phyloP scores from a whole-genome alignment of 2,888 invertebrate species.

The Andrena fulva region DNA sequence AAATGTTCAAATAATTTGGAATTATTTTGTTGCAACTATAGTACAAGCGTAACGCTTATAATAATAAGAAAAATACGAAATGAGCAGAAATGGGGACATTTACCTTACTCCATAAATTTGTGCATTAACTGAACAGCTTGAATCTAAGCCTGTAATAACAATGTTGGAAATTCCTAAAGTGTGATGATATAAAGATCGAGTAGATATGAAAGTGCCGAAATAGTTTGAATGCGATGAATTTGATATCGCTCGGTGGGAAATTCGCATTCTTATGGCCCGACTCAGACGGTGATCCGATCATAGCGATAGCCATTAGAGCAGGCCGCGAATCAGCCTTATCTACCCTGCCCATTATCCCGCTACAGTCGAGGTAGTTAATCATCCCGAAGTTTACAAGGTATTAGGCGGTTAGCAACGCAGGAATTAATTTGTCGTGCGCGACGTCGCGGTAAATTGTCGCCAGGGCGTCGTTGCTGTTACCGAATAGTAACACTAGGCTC shows the following conservation, averaged over 20 bases:
- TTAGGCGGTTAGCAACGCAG: conserved; percentile 78
- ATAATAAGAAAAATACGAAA: too few species aligned
- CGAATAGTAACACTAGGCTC: conserved; percentile 57
- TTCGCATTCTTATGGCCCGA: background rate
- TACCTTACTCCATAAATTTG: too few species aligned
- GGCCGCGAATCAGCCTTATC: conserved; percentile 70
- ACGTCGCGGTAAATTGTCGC: conserved; percentile 82
- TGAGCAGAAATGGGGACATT: too few species aligned
- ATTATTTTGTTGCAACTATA: too few species aligned
- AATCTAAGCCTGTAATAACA: too few species aligned
- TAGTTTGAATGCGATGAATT: background rate
- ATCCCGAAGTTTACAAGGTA: conserved; percentile 80
- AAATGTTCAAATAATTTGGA: too few species aligned
- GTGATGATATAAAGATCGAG: too few species aligned
- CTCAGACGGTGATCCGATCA: conserved; percentile 9
- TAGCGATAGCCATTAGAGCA: conserved; percentile 29
- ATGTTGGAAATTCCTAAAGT: too few species aligned
- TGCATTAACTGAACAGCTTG: too few species aligned
- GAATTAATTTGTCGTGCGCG: conserved; percentile 82
- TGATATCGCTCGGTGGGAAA: background rate
- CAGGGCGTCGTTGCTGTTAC: conserved; percentile 61
- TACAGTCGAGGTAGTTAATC: conserved; percentile 78
- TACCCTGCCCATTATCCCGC: conserved; percentile 69
- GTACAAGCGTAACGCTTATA: too few species aligned
- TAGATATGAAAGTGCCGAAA: background rate